Evolutionary conservation across 2,888 invertebrate species (phyloP).

Genomic region (Tricholauxania praeusta): DNA sequence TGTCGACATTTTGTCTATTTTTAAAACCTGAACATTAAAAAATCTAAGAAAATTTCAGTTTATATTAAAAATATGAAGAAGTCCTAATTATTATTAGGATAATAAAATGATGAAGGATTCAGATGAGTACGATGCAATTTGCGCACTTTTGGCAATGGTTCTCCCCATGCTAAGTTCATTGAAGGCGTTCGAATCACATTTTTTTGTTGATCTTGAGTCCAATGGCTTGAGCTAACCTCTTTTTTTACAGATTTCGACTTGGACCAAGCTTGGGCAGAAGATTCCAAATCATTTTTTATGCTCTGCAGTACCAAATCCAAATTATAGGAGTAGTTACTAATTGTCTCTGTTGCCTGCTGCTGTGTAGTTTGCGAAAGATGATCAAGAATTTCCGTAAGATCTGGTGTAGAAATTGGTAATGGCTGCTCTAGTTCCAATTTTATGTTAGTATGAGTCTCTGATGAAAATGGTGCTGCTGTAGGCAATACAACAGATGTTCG

Average conservation of each 20-base stretch:
- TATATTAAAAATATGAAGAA: too few relatives aligned
- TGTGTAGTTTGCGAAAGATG: slow-evolving; percentile 33
- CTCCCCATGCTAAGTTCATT: slow-evolving; percentile 15
- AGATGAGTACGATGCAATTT: slow-evolving; percentile 4
- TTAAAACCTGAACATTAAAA: too few relatives aligned
- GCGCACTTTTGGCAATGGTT: background rate
- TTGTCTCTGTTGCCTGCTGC: too few relatives aligned
- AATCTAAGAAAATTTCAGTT: too few relatives aligned
- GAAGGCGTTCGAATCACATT: background rate
- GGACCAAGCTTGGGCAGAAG: slow-evolving; percentile 36
- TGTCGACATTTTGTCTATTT: too few relatives aligned
- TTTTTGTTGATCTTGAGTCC: background rate
- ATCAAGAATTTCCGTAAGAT: slow-evolving; percentile 43
- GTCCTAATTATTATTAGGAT: background rate
- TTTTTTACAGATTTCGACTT: background rate
- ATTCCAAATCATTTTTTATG: slow-evolving; percentile 40
- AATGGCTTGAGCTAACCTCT: background rate
- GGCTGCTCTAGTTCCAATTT: slow-evolving; percentile 17
- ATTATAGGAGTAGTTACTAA: slow-evolving; percentile 22
- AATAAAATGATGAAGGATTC: background rate
- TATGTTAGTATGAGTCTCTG: background rate
- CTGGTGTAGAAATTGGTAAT: slow-evolving; percentile 30
- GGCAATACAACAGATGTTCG: background rate
- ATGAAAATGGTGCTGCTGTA: background rate
- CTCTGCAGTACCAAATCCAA: slow-evolving; percentile 40